These are phyloP conservation scores for Erpornis zantholeuca DNA, from an alignment of 2,113 vertebrate genomes.

Conservation along the genomic window DNA sequence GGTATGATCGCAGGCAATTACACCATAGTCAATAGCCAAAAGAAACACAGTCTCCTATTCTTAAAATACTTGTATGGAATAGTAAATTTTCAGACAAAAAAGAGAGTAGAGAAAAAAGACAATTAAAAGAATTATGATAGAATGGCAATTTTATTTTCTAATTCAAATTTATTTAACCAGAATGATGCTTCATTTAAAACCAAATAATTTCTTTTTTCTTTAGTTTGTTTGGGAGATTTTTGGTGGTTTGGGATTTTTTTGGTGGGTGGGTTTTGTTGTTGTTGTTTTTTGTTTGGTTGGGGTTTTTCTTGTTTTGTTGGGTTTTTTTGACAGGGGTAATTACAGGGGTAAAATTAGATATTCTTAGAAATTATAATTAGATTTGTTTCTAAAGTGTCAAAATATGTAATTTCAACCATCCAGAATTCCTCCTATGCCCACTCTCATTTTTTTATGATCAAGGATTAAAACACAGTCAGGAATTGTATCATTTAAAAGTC, in stretches of 20 bases:
- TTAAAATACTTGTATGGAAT: not conserved
- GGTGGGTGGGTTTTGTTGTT: not conserved
- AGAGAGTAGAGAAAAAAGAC: fast-evolving
- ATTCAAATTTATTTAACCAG: not conserved
- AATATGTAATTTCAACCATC: not conserved
- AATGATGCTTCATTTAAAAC: not conserved
- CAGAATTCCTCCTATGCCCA: not conserved
- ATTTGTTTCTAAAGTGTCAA: not conserved
- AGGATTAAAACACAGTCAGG: not conserved
- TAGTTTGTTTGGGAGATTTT: not conserved
- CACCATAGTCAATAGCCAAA: not conserved
- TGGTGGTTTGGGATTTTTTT: not conserved
- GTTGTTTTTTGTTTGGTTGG: not conserved
- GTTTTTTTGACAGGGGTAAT: not conserved
- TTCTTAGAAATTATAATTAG: not conserved
- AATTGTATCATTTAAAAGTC: not conserved
- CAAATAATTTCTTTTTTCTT: not conserved
- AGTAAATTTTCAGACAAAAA: not conserved
- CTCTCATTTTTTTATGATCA: not conserved
- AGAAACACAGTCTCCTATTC: not conserved
- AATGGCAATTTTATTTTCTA: not conserved
- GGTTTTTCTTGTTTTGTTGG: not conserved
- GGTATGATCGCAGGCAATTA: not conserved
- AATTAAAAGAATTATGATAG: not conserved
- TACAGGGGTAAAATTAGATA: not conserved